A percentile compares a stretch with the other conserved stretches of the same genome.
phyloP scores from a whole-genome alignment of 1,140 invertebrate genomes.

The Gerris buenoi region DNA sequence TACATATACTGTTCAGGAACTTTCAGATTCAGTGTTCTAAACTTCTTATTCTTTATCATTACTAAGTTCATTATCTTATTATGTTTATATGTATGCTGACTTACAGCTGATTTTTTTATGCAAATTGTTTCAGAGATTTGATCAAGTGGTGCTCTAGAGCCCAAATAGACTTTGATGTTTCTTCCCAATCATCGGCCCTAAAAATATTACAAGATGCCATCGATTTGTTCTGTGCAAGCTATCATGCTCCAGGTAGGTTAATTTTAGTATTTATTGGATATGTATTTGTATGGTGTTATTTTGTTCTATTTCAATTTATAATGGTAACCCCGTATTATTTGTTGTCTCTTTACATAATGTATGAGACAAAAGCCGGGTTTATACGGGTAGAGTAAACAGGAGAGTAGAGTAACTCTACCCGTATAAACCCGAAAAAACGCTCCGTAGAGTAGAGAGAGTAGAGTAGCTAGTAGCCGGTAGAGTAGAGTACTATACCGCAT shows the following conservation, averaged over 20 bases:
- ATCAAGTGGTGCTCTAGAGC: constrained; percentile 82
- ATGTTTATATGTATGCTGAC: not conserved
- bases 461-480: no score
- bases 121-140: constrained; percentile 48
- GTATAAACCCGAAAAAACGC: no score
- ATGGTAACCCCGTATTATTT: no score
- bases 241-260: constrained; percentile 36
- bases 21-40: not conserved
- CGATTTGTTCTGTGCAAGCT: constrained; percentile 74
- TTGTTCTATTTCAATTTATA: no score
- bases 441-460: no score
- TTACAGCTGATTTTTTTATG: not conserved
- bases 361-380: no score
- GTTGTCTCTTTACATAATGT: no score
- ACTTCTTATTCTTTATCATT: no score
- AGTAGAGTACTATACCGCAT: no score
- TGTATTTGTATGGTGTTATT: no score
- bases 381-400: no score
- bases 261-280: constrained; percentile 2
- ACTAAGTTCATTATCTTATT: not conserved
- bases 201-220: constrained; percentile 78
- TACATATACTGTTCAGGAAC: not conserved
- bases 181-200: constrained; percentile 52
- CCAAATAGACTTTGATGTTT: constrained; percentile 53
- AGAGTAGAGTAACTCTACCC: no score